Percentiles rank a stretch among this genome's conserved stretches.
Conservation (phyloP, 2,888 invertebrate species). For the Dynastes tityus region DNA sequence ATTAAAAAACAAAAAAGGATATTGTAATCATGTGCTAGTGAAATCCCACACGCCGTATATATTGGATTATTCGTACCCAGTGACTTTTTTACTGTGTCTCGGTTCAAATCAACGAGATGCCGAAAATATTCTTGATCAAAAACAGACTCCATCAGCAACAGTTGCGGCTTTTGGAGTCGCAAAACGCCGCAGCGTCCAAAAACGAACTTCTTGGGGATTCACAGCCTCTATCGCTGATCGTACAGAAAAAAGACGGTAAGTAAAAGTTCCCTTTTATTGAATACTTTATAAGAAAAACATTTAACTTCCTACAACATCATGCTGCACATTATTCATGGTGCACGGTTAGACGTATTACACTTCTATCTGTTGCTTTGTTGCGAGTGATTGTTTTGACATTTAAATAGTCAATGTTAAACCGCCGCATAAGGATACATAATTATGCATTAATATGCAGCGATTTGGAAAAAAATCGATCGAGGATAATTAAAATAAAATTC, state of each 20-base stretch:
- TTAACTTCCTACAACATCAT: background rate
- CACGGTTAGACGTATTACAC: background rate
- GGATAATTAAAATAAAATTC: background rate
- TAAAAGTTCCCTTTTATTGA: background rate
- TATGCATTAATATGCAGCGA: conserved; percentile 38
- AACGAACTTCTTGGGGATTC: conserved; percentile 74
- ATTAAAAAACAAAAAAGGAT: conserved; percentile 19
- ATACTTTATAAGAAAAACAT: background rate
- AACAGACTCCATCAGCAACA: conserved; percentile 94
- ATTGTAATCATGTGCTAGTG: conserved; percentile 44
- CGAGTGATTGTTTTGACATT: conserved; percentile 49
- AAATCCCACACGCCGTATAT: conserved; percentile 5
- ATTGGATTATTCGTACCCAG: conserved; percentile 34
- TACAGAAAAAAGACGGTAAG: conserved; percentile 70
- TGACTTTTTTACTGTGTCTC: conserved; percentile 17
- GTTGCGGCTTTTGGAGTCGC: conserved; percentile 85
- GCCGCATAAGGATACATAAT: conserved; percentile 44
- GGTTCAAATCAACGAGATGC: conserved; percentile 75
- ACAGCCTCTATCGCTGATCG: conserved; percentile 78
- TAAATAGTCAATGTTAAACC: conserved; percentile 50
- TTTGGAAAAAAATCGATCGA: conserved; percentile 3
- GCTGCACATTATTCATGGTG: conserved; percentile 3
- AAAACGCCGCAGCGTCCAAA: conserved; percentile 81
- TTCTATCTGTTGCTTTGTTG: background rate
- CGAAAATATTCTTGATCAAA: conserved; percentile 94